phyloP scores from a whole-genome alignment of 1,140 invertebrate genomes.

The Charaxes varanes region DNA sequence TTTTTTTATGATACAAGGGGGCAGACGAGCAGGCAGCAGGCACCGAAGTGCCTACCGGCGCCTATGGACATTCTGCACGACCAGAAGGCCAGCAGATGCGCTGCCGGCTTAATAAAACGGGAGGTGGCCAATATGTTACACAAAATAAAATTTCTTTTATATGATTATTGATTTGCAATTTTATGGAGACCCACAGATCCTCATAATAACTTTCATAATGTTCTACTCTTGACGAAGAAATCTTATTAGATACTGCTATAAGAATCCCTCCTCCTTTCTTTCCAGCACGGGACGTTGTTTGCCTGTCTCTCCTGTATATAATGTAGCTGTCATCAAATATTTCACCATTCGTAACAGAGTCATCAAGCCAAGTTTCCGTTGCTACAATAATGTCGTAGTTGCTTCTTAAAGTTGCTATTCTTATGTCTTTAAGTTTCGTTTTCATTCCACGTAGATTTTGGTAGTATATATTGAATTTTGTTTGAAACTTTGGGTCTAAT shows the following conservation, averaged over 20 bases:
- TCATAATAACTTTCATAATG: not conserved
- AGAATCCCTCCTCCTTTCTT: not conserved
- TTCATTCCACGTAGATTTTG: no score
- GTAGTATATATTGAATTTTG: no score
- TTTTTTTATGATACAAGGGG: no score
- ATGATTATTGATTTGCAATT: not conserved
- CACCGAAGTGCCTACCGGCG: no score
- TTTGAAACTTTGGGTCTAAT: no score
- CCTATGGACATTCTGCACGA: no score
- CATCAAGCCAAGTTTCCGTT: conserved; percentile 26
- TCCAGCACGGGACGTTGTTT: not conserved
- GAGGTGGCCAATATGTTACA: no score
- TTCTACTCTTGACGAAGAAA: not conserved
- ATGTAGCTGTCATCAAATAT: not conserved
- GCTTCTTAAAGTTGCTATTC: not conserved
- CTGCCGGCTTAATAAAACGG: no score
- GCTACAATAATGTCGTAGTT: conserved; percentile 21
- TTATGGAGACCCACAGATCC: not conserved
- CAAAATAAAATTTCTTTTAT: not conserved
- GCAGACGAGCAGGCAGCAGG: no score
- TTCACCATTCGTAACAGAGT: conserved; percentile 9
- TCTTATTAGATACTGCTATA: not conserved
- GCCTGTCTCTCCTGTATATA: not conserved
- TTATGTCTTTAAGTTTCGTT: conserved; percentile 21
- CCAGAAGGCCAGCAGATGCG: no score